These are phyloP conservation scores for Baronia brevicornis DNA, from an alignment of 2,888 invertebrate genomes.

Conservation along the genomic window DNA sequence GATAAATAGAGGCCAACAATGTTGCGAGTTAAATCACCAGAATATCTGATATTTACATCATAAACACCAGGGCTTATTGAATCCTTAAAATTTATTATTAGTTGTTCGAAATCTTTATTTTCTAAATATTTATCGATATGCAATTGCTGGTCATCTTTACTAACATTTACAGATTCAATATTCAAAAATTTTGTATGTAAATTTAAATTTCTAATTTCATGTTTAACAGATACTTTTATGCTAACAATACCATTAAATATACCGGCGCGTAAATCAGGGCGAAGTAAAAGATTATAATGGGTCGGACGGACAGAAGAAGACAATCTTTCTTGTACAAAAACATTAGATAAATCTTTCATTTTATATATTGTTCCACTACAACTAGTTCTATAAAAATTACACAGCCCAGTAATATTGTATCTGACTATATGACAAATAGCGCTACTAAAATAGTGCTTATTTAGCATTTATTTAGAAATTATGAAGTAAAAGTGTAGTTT, in stretches of 20 bases:
- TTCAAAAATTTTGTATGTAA: slow-evolving; percentile 77
- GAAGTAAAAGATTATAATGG: slow-evolving; percentile 49
- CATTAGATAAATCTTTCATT: slow-evolving; percentile 27
- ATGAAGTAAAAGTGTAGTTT: no score
- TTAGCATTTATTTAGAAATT: no score
- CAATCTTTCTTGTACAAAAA: slow-evolving; percentile 42
- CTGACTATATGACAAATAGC: no score
- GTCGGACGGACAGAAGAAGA: slow-evolving; percentile 43
- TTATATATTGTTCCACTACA: slow-evolving; percentile 20
- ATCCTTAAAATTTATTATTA: slow-evolving; percentile 43
- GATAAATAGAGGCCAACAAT: slow-evolving; percentile 86
- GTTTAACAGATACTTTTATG: slow-evolving; percentile 49
- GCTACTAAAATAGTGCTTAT: no score
- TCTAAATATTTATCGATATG: slow-evolving; percentile 40
- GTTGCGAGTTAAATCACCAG: slow-evolving; percentile 78
- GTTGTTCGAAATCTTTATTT: slow-evolving; percentile 46
- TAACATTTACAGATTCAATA: slow-evolving; percentile 56
- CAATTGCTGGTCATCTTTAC: slow-evolving; percentile 33
- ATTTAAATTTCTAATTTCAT: slow-evolving; percentile 55
- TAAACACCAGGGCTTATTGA: slow-evolving; percentile 53
- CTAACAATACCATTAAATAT: slow-evolving; percentile 48
- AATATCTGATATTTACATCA: slow-evolving; percentile 75
- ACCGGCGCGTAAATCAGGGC: slow-evolving; percentile 43
- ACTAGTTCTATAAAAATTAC: not conserved
- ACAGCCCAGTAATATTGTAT: not conserved